Evolutionary conservation across 2,888 invertebrate genomes (phyloP).

Genomic region (Nebria salina): DNA sequence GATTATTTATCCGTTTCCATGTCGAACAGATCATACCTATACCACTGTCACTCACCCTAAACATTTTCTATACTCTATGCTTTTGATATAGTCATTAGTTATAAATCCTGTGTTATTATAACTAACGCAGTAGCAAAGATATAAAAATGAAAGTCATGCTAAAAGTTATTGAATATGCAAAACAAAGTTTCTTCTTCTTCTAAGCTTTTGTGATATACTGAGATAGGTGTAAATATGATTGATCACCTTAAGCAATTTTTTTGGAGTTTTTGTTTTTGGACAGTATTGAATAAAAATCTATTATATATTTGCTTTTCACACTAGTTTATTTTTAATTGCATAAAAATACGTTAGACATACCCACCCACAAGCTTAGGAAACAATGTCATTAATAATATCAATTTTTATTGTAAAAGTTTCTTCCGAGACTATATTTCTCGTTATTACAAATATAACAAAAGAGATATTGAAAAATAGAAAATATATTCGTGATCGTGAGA

Average conservation of each 20-base stretch:
- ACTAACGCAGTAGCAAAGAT: not conserved
- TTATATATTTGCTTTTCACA: too few species aligned
- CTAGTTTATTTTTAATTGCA: too few species aligned
- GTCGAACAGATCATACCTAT: not conserved
- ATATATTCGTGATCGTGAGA: not conserved
- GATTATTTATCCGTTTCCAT: conserved; percentile 15
- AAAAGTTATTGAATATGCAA: not conserved
- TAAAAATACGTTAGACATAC: too few species aligned
- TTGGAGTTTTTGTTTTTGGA: too few species aligned
- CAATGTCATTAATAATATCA: not conserved
- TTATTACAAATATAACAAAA: not conserved
- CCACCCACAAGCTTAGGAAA: too few species aligned
- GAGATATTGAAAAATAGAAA: not conserved
- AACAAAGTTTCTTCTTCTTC: not conserved
- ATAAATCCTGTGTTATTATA: not conserved
- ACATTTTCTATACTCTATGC: not conserved
- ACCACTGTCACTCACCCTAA: not conserved
- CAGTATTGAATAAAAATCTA: too few species aligned
- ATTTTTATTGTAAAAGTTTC: not conserved
- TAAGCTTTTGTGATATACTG: not conserved
- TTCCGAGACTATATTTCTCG: not conserved
- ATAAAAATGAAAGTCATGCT: not conserved
- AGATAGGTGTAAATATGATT: not conserved
- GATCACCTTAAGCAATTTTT: not conserved
- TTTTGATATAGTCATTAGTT: not conserved